These are phyloP conservation scores for Globodera rostochiensis DNA, from an alignment of 1,140 invertebrate species.

Conservation along the genomic window DNA sequence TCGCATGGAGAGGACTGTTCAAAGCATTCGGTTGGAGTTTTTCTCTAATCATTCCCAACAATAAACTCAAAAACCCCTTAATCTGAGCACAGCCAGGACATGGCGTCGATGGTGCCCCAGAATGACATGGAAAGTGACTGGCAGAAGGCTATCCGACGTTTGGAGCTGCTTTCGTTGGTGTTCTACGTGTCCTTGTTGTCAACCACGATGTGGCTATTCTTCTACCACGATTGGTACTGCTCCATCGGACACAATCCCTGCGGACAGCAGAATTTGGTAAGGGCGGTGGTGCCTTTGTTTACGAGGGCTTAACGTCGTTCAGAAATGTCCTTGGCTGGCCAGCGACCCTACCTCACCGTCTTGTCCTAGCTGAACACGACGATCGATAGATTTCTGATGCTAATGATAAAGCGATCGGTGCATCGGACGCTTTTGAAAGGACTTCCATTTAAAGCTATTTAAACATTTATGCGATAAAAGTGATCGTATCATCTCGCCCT, in stretches of 20 bases:
- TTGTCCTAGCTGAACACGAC: constrained; percentile 8
- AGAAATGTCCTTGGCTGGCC: constrained; percentile 28
- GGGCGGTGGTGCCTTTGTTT: constrained; percentile 42
- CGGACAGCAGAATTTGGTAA: constrained; percentile 58
- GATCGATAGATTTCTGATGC: neutral
- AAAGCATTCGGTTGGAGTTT: constrained; percentile 48
- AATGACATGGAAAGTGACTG: constrained; percentile 61
- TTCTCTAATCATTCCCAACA: neutral
- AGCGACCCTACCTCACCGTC: constrained; percentile 25
- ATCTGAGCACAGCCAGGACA: neutral
- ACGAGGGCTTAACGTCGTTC: neutral
- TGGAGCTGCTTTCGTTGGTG: constrained; percentile 59
- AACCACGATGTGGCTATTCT: constrained; percentile 63
- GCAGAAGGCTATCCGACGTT: constrained; percentile 60
- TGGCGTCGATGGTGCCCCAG: constrained; percentile 33
- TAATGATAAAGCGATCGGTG: neutral
- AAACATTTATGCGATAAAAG: no score
- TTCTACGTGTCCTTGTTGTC: constrained; percentile 62
- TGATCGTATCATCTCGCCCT: no score
- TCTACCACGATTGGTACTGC: constrained; percentile 66
- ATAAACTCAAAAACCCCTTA: neutral
- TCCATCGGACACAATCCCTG: constrained; percentile 62
- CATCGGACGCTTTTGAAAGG: no score
- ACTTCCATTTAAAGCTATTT: no score
- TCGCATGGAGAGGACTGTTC: constrained; percentile 49